Evolutionary conservation across 2,888 invertebrate genomes (phyloP).

Genomic region (Orthosia gothica): DNA sequence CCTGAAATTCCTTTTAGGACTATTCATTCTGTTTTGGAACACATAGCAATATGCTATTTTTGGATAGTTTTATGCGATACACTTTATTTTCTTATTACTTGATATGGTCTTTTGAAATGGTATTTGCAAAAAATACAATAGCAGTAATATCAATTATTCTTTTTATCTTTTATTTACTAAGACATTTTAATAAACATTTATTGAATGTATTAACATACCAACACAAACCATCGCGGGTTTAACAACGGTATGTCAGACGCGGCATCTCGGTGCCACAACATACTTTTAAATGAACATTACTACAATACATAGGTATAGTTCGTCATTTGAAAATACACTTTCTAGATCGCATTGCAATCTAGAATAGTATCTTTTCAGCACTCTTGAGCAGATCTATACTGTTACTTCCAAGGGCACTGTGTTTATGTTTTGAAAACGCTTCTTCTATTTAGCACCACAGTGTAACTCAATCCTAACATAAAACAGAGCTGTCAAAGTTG

Average conservation of each 20-base stretch:
- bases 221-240: too few species aligned
- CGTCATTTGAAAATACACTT: too few species aligned
- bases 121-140: neutral
- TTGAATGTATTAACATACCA: too few species aligned
- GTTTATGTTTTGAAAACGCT: neutral
- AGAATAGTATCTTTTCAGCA: too few species aligned
- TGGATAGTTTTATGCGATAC: neutral
- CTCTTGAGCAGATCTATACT: neutral
- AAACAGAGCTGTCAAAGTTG: conserved; percentile 55
- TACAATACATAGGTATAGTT: too few species aligned
- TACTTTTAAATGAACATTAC: too few species aligned
- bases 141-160: neutral
- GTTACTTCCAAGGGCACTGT: neutral
- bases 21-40: conserved; percentile 21
- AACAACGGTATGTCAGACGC: too few species aligned
- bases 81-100: too few species aligned
- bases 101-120: neutral
- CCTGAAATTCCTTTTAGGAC: conserved; percentile 31
- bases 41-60: neutral
- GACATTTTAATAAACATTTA: too few species aligned
- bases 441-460: conserved; percentile 4
- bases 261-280: too few species aligned
- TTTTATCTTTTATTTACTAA: too few species aligned
- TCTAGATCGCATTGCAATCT: too few species aligned
- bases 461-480: conserved; percentile 36